Conservation (phyloP, 2,797 vertebrate genomes). For the Rhyacichthys aspro region DNA sequence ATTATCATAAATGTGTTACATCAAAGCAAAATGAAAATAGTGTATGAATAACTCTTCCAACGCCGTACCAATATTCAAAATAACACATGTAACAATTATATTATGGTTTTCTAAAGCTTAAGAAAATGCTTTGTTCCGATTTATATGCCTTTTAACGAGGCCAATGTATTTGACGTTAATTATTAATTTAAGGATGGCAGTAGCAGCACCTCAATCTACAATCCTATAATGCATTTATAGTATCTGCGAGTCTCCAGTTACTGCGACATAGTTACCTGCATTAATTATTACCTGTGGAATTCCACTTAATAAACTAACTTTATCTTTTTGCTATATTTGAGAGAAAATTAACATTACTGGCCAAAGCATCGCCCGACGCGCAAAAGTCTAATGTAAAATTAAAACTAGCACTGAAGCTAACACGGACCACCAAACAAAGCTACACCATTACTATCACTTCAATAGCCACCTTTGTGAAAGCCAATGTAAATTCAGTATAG, state of each 20-base stretch:
- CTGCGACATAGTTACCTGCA: neutral
- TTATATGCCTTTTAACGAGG: neutral
- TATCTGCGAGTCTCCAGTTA: neutral
- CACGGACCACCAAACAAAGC: neutral
- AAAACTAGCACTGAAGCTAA: neutral
- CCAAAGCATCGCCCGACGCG: neutral
- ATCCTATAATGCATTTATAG: neutral
- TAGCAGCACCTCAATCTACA: neutral
- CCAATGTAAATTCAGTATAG: neutral
- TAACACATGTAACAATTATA: neutral
- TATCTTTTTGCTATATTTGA: neutral
- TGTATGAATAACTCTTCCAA: too few relatives aligned
- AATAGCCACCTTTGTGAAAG: neutral
- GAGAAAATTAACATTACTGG: neutral
- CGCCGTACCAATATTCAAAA: neutral
- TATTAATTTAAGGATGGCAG: neutral
- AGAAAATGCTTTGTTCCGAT: too few relatives aligned
- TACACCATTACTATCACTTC: too few relatives aligned
- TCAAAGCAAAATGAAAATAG: too few relatives aligned
- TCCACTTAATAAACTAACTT: neutral
- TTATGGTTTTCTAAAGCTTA: too few relatives aligned
- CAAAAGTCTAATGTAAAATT: neutral
- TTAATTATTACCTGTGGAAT: neutral
- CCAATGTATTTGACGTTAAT: neutral
- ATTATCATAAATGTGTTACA: too few relatives aligned